phyloP scores from a whole-genome alignment of 2,888 invertebrate genomes.

The Erpobdella octoculata region DNA sequence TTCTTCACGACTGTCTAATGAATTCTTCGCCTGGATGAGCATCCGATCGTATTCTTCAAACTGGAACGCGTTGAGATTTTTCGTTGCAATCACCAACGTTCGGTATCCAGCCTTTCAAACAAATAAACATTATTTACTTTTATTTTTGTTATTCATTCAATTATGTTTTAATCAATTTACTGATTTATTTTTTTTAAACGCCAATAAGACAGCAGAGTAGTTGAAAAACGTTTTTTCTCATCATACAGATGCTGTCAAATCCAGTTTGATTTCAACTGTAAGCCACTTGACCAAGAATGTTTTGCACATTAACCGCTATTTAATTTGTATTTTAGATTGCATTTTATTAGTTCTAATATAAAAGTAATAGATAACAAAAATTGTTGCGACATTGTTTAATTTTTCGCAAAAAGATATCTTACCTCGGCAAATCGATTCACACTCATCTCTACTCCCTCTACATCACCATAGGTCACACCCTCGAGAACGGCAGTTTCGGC shows the following conservation, averaged over 20 bases:
- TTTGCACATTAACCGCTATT: no score
- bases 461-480: slow-evolving; percentile 54
- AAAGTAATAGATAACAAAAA: no score
- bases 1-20: slow-evolving; percentile 53
- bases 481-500: slow-evolving; percentile 72
- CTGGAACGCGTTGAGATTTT: slow-evolving; percentile 55
- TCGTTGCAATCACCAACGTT: slow-evolving; percentile 70
- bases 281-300: no score
- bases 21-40: slow-evolving; percentile 53
- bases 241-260: no score
- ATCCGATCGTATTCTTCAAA: slow-evolving; percentile 56
- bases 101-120: slow-evolving; percentile 61
- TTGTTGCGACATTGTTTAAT: no score
- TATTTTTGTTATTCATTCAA: no score
- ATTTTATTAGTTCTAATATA: no score
- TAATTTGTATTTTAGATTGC: no score
- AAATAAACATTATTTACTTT: not conserved
- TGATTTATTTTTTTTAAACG: not conserved
- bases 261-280: no score
- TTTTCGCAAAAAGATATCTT: slow-evolving; percentile 34
- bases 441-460: slow-evolving; percentile 49
- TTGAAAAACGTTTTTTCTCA: no score
- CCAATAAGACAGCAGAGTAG: not conserved
- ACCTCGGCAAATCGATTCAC: slow-evolving; percentile 59
- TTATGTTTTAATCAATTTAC: slow-evolving; percentile 16